These are phyloP conservation scores for Hyles euphorbiae DNA, from an alignment of 1,140 invertebrate species.

Conservation along the genomic window DNA sequence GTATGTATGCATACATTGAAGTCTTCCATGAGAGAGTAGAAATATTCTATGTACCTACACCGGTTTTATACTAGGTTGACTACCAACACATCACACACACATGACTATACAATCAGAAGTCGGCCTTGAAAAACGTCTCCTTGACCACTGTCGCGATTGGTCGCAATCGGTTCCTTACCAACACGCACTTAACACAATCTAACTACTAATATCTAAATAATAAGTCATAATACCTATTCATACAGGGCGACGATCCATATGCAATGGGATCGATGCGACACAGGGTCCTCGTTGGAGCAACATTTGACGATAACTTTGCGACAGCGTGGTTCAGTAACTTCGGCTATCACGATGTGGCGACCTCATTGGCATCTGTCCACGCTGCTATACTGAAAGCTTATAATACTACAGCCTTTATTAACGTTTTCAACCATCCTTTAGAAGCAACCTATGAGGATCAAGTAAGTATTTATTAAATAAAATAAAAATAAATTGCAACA, in stretches of 20 bases:
- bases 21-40: too few species aligned
- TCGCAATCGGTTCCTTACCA: too few species aligned
- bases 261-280: slow-evolving; percentile 37
- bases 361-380: slow-evolving; percentile 48
- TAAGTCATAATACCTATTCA: not conserved
- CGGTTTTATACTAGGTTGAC: too few species aligned
- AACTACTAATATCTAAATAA: not conserved
- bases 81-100: too few species aligned
- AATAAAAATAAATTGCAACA: too few species aligned
- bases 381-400: slow-evolving; percentile 42
- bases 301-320: slow-evolving; percentile 41
- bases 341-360: slow-evolving; percentile 59
- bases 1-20: too few species aligned
- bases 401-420: slow-evolving; percentile 33
- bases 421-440: slow-evolving; percentile 55
- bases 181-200: not conserved
- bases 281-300: slow-evolving; percentile 48
- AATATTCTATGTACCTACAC: too few species aligned
- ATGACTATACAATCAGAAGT: too few species aligned
- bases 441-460: slow-evolving; percentile 51
- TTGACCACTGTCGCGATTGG: too few species aligned
- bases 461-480: slow-evolving; percentile 21
- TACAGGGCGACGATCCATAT: slow-evolving; percentile 32
- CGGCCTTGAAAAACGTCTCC: too few species aligned
- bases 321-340: slow-evolving; percentile 67